Evolutionary conservation across 2,888 invertebrate genomes (phyloP), one percentile per base, ranked within the genome.

Genomic region (Glaucopsyche alexis): DNA sequence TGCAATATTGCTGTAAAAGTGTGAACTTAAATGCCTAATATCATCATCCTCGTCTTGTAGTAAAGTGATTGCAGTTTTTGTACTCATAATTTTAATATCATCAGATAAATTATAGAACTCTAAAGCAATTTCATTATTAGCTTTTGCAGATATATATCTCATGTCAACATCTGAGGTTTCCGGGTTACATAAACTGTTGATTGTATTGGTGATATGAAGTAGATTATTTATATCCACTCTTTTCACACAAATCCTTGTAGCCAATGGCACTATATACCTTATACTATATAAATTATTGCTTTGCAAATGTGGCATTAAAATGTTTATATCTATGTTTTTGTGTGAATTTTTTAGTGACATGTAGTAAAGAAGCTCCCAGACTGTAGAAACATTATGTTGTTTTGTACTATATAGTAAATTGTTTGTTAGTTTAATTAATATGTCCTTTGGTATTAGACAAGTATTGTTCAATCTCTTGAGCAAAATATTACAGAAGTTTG

Each of bases 1-100:
- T 29, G 65, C 80, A 42, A 87, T 72, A 76, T 82, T 84, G 76
- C 80, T 83, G 76, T 87, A 88, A 77, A 86, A 90, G 64, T 82
- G 75, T 7, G 87, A 85, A 81, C 88, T 86, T 42, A 84, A 75
- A 77, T 87, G 87, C 78, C 94, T 89, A 14, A 94, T 86, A 77
- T 90, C 89, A 73, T 87, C 85, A 79, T 94, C 90, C 80, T 94
- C 94, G 82, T 94, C 94, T 85, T 94, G 94, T 64, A 94, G 79
- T 7, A 94, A 82, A 60, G 87, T 82, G n/a, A 93, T 80, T 71
- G 85, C 88, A 65, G 90, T 83, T 80, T 87, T 85, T 50, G 93
- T 83, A 70, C 87, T 82, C 74, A 78, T 84, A 55, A 87, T 80
- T 82, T 86, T 92, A 42, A 85, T 78, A 64, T 76, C 74, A 78